Conservation (phyloP, 2,797 vertebrate genomes). For the Rachycentron canadum region DNA sequence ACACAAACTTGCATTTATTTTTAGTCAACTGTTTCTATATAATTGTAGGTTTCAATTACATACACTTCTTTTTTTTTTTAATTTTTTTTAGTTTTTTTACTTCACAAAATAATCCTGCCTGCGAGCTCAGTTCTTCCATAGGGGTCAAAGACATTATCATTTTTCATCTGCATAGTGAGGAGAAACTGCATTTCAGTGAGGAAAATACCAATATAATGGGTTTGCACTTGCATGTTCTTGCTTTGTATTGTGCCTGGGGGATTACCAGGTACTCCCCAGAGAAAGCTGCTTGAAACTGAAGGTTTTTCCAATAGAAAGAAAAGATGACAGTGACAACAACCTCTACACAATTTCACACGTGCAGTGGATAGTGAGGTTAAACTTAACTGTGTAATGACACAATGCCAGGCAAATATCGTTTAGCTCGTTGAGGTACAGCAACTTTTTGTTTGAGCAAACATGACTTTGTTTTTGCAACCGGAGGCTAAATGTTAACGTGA, state of each 20-base stretch:
- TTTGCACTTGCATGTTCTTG: conserved; percentile 73
- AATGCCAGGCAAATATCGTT: neutral
- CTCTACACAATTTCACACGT: conserved; percentile 6
- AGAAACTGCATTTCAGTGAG: conserved; percentile 51
- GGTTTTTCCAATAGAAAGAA: conserved; percentile 36
- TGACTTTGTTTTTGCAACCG: conserved; percentile 7
- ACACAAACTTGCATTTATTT: conserved; percentile 29
- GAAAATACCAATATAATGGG: conserved; percentile 68
- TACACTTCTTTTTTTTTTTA: neutral
- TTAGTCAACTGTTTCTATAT: conserved; percentile 20
- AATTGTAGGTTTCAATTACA: conserved; percentile 27
- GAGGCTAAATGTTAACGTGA: conserved; percentile 13
- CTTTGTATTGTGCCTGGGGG: conserved; percentile 55
- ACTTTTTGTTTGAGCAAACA: conserved; percentile 13
- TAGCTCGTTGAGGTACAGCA: neutral
- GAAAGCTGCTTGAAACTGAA: conserved; percentile 29
- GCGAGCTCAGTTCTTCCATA: conserved; percentile 39
- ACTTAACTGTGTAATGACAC: neutral
- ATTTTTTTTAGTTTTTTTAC: neutral
- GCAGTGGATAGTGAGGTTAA: conserved; percentile 1
- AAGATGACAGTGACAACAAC: conserved; percentile 19
- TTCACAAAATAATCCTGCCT: conserved; percentile 28
- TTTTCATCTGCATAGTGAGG: conserved; percentile 52
- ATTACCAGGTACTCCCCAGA: conserved; percentile 37
- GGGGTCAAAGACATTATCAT: conserved; percentile 62